A percentile compares a stretch with the other conserved stretches of the same genome.
Evolutionary conservation across 2,888 invertebrate genomes (phyloP).

Genomic region (Mellilla xanthometata): DNA sequence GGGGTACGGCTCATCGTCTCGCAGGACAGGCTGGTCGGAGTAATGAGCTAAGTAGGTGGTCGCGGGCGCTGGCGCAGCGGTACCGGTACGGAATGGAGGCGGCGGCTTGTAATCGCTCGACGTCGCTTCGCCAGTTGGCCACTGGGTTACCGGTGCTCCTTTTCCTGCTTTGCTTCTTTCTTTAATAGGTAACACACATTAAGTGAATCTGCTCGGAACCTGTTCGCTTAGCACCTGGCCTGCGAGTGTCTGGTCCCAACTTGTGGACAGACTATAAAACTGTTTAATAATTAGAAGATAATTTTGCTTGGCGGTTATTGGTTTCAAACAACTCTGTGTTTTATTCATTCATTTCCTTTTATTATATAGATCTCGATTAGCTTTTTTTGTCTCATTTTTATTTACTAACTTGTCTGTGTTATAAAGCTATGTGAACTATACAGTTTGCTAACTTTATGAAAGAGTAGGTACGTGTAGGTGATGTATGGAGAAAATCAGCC

Average conservation of each 20-base stretch:
- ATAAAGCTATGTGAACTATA: no score
- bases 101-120: constrained; percentile 63
- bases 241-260: not conserved
- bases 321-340: no score
- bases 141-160: constrained; percentile 80
- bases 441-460: no score
- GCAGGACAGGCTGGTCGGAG: constrained; percentile 42
- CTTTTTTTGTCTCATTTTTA: no score
- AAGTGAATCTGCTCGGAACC: constrained; percentile 45
- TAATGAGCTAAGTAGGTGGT: constrained; percentile 52
- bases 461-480: no score
- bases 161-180: constrained; percentile 71
- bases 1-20: constrained; percentile 57
- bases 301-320: no score
- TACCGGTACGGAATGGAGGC: constrained; percentile 74
- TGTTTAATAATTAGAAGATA: no score
- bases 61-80: constrained; percentile 62
- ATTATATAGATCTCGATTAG: no score
- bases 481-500: no score
- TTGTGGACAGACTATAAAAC: no score
- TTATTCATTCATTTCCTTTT: no score
- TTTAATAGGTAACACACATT: constrained; percentile 61
- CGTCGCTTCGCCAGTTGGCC: constrained; percentile 76
- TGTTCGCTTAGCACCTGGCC: constrained; percentile 19
- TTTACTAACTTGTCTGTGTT: no score